Evolutionary conservation across 1,140 invertebrate species (phyloP), one percentile per base, ranked within the genome.

Genomic region (Bicyclus anynana): DNA sequence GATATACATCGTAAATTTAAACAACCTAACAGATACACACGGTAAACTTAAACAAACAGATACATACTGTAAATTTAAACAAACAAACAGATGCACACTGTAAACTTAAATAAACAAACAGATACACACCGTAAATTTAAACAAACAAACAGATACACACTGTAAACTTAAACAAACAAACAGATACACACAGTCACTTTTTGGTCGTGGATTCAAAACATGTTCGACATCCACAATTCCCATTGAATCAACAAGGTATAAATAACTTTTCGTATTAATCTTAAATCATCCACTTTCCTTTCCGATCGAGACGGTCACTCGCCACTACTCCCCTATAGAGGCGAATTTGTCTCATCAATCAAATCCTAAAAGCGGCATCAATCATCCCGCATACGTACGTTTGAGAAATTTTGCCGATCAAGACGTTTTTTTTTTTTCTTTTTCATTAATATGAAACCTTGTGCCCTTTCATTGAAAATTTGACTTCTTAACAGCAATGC

Each of bases 341-440:
- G 37, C 37, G 37, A 40, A 40, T 40, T 40, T 40, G 37, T 17
- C 37, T 40, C 37, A 40, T 40, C 37, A 40, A 40, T 40, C 37
- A 40, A 40, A 40, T 40, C 37, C 37, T 40, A 40, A 40, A 40
- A 40, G 37, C 37, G 10, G 37, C 37, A 40, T 40, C 37, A 40
- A 40, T 40, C 37, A 40, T 12, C 16, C 16, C 37, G 5, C 13
- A 40, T 40, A 40, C 37, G 37, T 9, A 33, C 29, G 17, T 16
- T 14, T 16, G 37, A 5, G 37, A 40, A 40, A 16, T 40, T 40
- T 40, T 40, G 12, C 37, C 13, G 37, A 40, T 40, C 16, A 40
- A 40, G 37, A 40, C 17, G 37, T 40, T 40, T 40, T 40, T 40
- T 14, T 40, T 40, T 40, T 40, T 40, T n/a, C n/a, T n/a, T n/a